Base-by-base conservation (phyloP, 2,888 invertebrate species). In the Heteropelma amictum region DNA sequence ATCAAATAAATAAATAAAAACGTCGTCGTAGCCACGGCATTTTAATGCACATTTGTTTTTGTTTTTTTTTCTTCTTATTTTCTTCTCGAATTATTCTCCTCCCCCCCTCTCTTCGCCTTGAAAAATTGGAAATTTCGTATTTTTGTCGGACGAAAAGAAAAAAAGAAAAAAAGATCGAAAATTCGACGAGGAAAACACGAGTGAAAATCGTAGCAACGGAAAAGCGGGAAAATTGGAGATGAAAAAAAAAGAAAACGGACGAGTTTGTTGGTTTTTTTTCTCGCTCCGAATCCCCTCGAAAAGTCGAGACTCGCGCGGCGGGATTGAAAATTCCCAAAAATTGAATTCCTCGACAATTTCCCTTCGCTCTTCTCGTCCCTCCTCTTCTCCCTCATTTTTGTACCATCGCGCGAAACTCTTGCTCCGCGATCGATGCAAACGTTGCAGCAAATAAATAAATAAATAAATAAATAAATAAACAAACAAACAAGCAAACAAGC, bases 1-100 rank as follows among this genome's bases (percentile, higher is more conserved):
- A n/a, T n/a, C n/a, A n/a, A n/a, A n/a, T n/a, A n/a, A n/a, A n/a
- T n/a, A n/a, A n/a, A n/a, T n/a, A n/a, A n/a, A n/a, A n/a, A n/a
- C n/a, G n/a, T n/a, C n/a, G n/a, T n/a, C 38, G 61, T 85, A 84
- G 82, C 84, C 84, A 81, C 81, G 81, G 79, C 82, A 81, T 82
- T 82, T 83, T 82, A 82, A 84, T 82, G 83, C 83, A n/a, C n/a
- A n/a, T n/a, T n/a, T n/a, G n/a, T n/a, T n/a, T n/a, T n/a, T n/a
- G n/a, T n/a, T n/a, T n/a, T n/a, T 79, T 79, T 54, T 67, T 49
- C 49, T 77, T 47, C 40, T 60, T 42, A 58, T 54, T 69, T 56
- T 72, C 17, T 51, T 21, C 58, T 67, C 69, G 58, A 47, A 45
- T 35, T 61, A 26, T 45, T 54, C 10, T 45, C 26, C 26, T 5